Evolutionary conservation across 2,888 invertebrate species (phyloP), one percentile per base, ranked within the genome.

Genomic region (Melipona bicolor): DNA sequence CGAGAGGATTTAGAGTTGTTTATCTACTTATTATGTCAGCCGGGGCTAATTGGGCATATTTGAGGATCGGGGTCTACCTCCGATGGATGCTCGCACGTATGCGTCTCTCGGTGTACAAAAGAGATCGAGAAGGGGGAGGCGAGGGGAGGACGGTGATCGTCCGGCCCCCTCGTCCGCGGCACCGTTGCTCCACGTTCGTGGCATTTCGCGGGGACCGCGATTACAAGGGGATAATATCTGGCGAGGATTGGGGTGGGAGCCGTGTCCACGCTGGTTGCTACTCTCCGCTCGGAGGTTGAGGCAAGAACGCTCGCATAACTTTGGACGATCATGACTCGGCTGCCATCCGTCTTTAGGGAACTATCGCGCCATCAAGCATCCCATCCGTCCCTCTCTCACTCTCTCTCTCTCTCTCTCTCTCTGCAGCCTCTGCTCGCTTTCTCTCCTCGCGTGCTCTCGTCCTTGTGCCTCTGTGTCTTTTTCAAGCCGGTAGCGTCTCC

Each of bases 1-100:
- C 81, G 89, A 85, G 87, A 85, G 87, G 88, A 90, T 91, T 92
- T 87, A 81, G 88, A 90, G 91, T 93, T 93, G 92, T 93, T 94
- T 92, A 93, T 94, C 93, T 93, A 93, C 93, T 94, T 94, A 93
- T 94, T 94, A 94, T 93, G 93, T 94, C 93, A 92, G 91, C 79
- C 82, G 77, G 89, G 88, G 92, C 92, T 94, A 94, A 93, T 94
- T 94, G 94, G 94, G 91, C 92, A 92, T 94, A 93, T 93, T 93
- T 90, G 91, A 89, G 87, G 90, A 90, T 89, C 87, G 83, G 81
- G 19, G 32, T 62, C 76, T 79, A 11, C 79, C 43, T 43, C 73
- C 69, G 78, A 72, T 79, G 89, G 84, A 91, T 93, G 89, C 92
- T 92, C 91, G 91, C 93, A 93, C 93, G 92, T 93, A 91, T 84